Base-by-base conservation (phyloP, 2,888 invertebrate species). In the Philopedon plagiatum region DNA sequence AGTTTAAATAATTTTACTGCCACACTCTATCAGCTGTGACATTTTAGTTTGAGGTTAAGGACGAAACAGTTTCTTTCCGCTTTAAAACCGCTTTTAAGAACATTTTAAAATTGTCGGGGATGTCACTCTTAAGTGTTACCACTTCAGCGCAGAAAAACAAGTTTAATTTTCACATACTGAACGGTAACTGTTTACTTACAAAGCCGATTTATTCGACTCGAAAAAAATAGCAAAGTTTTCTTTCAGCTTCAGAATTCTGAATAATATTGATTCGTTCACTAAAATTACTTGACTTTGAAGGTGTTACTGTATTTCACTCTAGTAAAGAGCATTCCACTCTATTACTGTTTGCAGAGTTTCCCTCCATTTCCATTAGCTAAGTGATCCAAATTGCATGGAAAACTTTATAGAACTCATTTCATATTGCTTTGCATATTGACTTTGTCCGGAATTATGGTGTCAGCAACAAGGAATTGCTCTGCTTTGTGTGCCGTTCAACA, bases 341-440 rank as follows among this genome's bases (percentile, higher is more conserved):
- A 60, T 46, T 60, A 69, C 51, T 69, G 69, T 69, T 69, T 63
- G 62, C 57, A 21, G 37, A 62, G 63, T 46, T 69, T 63, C 46
- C 23, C 57, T 37, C 62, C 62, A 69, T 63, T 69, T 68, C 69
- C 69, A 69, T 69, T 69, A 69, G 69, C 54, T 51, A 69, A 62
- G 63, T 54, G 63, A 56, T 68, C 60, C 41, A 32, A 37, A 37
- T 37, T 41, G 34, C 21, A 44, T 62, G 56, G 51, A 23, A 63
- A 64, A 57, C 49, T 64, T 64, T 49, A 70, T 41, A 63, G 29
- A 63, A 62, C 62, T 69, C 69, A 62, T 34, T 69, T 64, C 56
- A 56, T 57, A 70, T 70, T 70, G 63, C 54, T 70, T 57, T 70
- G 64, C 58, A 70, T 70, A 70, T 70, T 57, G 29, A 26, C 41